Percentiles rank a stretch among this genome's conserved stretches.
Evolutionary conservation across 2,797 vertebrate genomes (phyloP).

Genomic region (Myoxocephalus aenaeus): DNA sequence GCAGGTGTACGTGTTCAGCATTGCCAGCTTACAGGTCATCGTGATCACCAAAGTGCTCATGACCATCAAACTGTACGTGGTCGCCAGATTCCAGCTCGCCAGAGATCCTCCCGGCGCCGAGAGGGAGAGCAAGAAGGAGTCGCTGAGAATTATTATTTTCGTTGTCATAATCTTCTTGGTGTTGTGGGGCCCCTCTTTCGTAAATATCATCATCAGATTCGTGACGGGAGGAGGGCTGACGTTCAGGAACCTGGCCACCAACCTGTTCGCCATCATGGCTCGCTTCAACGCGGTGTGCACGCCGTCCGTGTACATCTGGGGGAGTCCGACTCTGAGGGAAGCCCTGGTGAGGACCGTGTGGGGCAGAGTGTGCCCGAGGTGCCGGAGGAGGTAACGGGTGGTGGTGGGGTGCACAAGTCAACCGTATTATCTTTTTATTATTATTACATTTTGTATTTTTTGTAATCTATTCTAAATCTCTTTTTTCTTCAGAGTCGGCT

Average conservation of each 20-base stretch:
- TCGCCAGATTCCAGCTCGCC: slow-evolving; percentile 66
- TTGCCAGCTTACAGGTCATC: slow-evolving; percentile 52
- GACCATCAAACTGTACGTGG: slow-evolving; percentile 75
- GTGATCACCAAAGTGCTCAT: slow-evolving; percentile 69
- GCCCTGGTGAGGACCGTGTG: no score
- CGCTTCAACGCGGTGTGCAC: slow-evolving; percentile 52
- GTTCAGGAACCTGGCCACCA: slow-evolving; percentile 75
- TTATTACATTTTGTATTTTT: no score
- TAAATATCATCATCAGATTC: slow-evolving; percentile 66
- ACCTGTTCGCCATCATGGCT: slow-evolving; percentile 72
- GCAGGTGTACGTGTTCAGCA: slow-evolving; percentile 56
- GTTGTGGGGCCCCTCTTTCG: slow-evolving; percentile 75
- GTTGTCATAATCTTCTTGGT: slow-evolving; percentile 78
- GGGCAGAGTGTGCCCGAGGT: no score
- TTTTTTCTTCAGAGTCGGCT: no score
- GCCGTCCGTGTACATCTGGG: background rate
- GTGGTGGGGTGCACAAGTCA: no score
- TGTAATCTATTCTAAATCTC: no score
- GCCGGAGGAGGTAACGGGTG: no score
- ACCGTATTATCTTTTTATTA: no score
- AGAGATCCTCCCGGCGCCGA: slow-evolving; percentile 63
- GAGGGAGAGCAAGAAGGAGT: slow-evolving; percentile 72
- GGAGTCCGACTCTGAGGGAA: no score
- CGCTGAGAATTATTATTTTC: slow-evolving; percentile 76
- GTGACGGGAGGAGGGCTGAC: slow-evolving; percentile 29